Evolutionary conservation across 2,113 vertebrate species (phyloP).

Genomic region (Meles meles): DNA sequence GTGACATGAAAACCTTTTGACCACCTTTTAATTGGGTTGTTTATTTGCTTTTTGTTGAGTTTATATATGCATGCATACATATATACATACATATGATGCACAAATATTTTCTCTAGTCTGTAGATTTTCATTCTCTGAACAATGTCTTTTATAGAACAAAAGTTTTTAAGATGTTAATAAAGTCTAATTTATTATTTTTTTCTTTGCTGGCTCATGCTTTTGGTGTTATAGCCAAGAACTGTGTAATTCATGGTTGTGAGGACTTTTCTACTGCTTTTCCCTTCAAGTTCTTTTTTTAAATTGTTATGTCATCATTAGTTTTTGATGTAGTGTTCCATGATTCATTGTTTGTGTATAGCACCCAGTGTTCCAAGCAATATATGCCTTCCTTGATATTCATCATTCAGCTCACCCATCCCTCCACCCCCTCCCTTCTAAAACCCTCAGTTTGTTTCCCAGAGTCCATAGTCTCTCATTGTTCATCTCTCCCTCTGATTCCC

Average conservation of each 20-base stretch:
- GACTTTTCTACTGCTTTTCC: neutral
- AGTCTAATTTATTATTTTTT: neutral
- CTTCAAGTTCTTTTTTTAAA: too few relatives aligned
- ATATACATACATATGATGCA: neutral
- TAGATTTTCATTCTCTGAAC: neutral
- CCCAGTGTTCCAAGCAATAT: too few relatives aligned
- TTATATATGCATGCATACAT: neutral
- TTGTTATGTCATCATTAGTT: too few relatives aligned
- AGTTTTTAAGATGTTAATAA: neutral
- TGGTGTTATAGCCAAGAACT: neutral
- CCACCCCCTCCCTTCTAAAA: too few relatives aligned
- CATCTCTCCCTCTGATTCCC: too few relatives aligned
- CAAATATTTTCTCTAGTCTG: neutral
- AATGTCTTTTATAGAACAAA: neutral
- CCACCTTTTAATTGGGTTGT: neutral
- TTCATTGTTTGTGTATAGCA: too few relatives aligned
- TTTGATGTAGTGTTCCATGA: too few relatives aligned
- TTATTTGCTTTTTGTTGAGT: neutral
- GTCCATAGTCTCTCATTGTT: too few relatives aligned
- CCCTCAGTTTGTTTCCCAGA: too few relatives aligned
- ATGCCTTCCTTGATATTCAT: too few relatives aligned
- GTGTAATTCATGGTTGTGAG: neutral
- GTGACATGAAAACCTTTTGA: neutral
- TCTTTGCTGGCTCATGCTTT: neutral
- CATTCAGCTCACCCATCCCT: too few relatives aligned